Evolutionary conservation across 2,113 vertebrate species (phyloP).

Genomic region (Oncorhynchus mykiss): DNA sequence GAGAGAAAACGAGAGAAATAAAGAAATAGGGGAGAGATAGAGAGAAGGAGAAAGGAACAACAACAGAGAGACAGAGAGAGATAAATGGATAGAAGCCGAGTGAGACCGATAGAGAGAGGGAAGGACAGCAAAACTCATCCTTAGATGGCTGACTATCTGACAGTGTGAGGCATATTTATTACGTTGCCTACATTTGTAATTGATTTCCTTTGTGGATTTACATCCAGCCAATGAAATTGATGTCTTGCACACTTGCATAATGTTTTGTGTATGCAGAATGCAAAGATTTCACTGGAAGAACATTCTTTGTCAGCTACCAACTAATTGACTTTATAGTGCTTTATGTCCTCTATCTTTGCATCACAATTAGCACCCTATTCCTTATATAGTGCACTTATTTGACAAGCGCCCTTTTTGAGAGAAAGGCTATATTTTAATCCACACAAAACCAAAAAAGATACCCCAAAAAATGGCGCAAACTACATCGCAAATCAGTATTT

Average conservation of each 20-base stretch:
- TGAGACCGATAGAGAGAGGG: constrained; percentile 12
- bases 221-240: neutral
- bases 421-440: neutral
- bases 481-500: constrained; percentile 15
- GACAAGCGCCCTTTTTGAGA: neutral
- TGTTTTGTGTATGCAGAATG: neutral
- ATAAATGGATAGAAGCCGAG: neutral
- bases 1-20: neutral
- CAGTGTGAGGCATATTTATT: constrained; percentile 16
- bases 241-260: constrained; percentile 13
- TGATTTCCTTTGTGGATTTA: constrained; percentile 10
- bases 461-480: too few relatives aligned
- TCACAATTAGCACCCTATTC: too few relatives aligned
- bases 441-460: constrained; percentile 5
- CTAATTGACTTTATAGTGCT: neutral
- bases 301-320: neutral
- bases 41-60: neutral
- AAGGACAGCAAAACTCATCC: neutral
- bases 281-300: constrained; percentile 2
- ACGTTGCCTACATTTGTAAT: constrained; percentile 6
- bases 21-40: neutral
- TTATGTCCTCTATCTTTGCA: neutral
- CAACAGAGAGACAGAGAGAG: too few relatives aligned
- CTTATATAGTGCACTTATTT: too few relatives aligned
- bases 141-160: neutral